Evolutionary conservation across 2,113 vertebrate genomes (phyloP).

Genomic region (Cacatua alba): DNA sequence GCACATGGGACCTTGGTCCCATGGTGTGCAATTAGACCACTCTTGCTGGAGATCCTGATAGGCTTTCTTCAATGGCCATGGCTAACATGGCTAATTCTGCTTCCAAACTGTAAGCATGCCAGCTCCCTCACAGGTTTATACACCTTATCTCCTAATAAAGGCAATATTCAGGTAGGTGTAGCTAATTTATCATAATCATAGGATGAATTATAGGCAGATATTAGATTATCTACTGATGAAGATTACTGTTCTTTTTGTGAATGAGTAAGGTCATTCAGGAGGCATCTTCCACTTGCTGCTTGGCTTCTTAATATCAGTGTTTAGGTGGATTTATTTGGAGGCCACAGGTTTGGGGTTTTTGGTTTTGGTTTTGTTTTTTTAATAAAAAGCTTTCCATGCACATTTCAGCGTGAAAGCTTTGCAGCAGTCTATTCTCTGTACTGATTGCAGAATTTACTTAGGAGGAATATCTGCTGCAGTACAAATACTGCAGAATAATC

Average conservation of each 20-base stretch:
- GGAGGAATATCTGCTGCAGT: neutral
- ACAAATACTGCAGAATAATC: conserved; percentile 10
- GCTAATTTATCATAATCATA: neutral
- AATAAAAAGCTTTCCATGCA: neutral
- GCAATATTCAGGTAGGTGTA: neutral
- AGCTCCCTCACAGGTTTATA: rapidly evolving
- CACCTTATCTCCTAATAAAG: neutral
- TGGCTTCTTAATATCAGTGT: neutral
- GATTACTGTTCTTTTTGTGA: neutral
- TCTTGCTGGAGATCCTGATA: neutral
- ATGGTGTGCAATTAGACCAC: neutral
- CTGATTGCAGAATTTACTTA: neutral
- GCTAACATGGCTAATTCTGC: neutral
- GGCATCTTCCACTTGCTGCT: neutral
- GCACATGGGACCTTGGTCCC: neutral
- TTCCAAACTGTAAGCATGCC: neutral
- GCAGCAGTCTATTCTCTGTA: neutral
- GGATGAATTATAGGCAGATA: neutral
- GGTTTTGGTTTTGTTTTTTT: neutral
- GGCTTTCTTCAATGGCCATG: neutral
- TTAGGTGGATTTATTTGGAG: neutral
- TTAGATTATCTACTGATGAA: neutral
- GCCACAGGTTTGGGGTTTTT: neutral
- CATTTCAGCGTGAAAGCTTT: neutral
- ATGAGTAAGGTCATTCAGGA: neutral